Evolutionary conservation across 2,113 vertebrate species (phyloP), one percentile per base, ranked within the genome.

Genomic region (Isichthys henryi): DNA sequence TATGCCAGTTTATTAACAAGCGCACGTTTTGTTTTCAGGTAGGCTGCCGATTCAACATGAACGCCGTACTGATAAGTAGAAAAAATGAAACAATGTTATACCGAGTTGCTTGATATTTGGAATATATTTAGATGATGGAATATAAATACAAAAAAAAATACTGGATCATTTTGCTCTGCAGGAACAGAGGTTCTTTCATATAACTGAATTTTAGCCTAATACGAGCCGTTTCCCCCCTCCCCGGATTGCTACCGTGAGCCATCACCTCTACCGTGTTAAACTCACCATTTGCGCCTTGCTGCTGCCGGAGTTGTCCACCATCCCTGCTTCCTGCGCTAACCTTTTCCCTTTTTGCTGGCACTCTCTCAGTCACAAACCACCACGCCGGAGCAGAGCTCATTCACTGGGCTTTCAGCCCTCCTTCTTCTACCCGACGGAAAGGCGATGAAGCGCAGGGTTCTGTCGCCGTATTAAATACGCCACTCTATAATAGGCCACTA

Each of bases 251-350:
- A n/a, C 10, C 9, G 62, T 3, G 62, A 66, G n/a, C 62, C 19
- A 46, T 11, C 39, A 23, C 17, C 15, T 83, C 39, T 35, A 45
- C 89, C 82, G 43, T 11, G 89, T 43, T 43, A 62, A 56, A 94
- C 95, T 96, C 94, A 96, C 96, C 95, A 95, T 96, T 92, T 96
- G 95, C 49, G 95, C 94, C 93, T 95, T 95, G 91, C 94, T 94
- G 58, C 94, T 94, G 93, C 94, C 93, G 90, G 95, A 96, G 90
- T 96, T 96, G 91, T 96, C 96, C 94, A 96, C 95, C 95, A 96
- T 96, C 94, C 96, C 95, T 96, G 93, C 92, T 94, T 93, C 91
- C 93, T 93, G 23, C 83, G 87, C 66, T 0, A 31, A 52, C 89
- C 92, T 80, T 92, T 92, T 92, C 92, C 92, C 94, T 94, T 91